Percentiles rank a stretch among this genome's conserved stretches.
These are phyloP conservation scores for Leptogaster cylindrica DNA, from an alignment of 2,888 invertebrate species.

Conservation along the genomic window DNA sequence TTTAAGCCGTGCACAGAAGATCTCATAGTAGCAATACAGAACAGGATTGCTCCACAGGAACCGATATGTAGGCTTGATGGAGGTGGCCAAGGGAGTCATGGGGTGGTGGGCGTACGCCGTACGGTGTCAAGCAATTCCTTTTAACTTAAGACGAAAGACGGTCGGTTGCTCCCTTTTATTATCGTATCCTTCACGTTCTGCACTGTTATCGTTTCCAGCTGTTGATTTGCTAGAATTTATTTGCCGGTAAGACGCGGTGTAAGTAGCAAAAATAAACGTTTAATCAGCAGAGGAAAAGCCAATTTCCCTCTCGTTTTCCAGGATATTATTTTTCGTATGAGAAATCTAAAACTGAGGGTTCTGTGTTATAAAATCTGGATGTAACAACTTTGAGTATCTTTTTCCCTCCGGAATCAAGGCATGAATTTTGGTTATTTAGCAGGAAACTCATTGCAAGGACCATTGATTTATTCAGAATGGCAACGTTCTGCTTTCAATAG, in stretches of 20 bases:
- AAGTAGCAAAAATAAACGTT: conserved; percentile 39
- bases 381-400: no score
- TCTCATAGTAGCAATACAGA: neutral
- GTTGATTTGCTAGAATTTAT: conserved; percentile 36
- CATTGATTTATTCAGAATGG: neutral
- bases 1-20: conserved; percentile 26
- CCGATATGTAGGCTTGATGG: neutral
- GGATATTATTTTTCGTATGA: conserved; percentile 21
- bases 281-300: conserved; percentile 37
- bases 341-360: conserved; percentile 5
- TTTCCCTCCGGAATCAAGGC: no score
- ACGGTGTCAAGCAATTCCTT: conserved; percentile 7
- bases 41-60: neutral
- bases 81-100: neutral
- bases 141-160: neutral
- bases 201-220: conserved; percentile 31
- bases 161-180: neutral
- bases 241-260: conserved; percentile 18
- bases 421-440: conserved; percentile 10
- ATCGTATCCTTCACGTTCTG: neutral
- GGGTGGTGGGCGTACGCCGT: no score
- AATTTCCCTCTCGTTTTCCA: conserved; percentile 26
- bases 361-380: no score
- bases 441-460: neutral
- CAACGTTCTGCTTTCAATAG: no score